A percentile compares a stretch with the other conserved stretches of the same genome.
Conservation (phyloP, 2,888 invertebrate genomes). For the Chironomus riparius region DNA sequence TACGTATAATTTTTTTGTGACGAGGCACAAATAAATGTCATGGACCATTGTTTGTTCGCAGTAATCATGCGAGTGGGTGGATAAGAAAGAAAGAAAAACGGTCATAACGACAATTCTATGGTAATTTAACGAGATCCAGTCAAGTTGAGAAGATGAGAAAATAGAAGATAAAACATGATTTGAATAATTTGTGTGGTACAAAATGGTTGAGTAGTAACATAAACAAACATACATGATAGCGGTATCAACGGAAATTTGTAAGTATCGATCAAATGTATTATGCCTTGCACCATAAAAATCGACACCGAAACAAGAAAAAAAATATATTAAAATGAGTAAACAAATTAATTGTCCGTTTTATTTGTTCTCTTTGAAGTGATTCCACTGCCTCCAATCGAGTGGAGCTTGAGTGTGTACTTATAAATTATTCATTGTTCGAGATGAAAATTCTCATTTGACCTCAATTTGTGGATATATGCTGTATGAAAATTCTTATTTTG, state of each 20-base stretch:
- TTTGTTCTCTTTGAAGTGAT: too few species aligned
- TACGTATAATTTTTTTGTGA: too few species aligned
- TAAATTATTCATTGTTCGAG: too few species aligned
- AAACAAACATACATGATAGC: neutral
- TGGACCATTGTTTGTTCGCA: neutral
- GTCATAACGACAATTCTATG: neutral
- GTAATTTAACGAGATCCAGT: neutral
- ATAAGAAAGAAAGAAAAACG: neutral
- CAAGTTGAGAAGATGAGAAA: neutral
- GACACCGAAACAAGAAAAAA: neutral
- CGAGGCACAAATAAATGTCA: neutral
- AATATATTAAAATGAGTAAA: neutral
- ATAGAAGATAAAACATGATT: neutral
- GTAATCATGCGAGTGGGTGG: neutral
- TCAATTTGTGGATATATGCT: too few species aligned
- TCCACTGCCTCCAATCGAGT: too few species aligned
- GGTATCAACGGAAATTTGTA: neutral
- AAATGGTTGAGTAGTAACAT: neutral
- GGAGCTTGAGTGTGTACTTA: too few species aligned
- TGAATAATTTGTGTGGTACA: neutral
- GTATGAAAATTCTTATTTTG: too few species aligned
- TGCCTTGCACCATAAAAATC: neutral
- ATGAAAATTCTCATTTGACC: neutral
- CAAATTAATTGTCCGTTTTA: neutral
- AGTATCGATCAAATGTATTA: neutral